These are phyloP conservation scores for Hucho hucho DNA, from an alignment of 2,113 vertebrate genomes.

Conservation along the genomic window DNA sequence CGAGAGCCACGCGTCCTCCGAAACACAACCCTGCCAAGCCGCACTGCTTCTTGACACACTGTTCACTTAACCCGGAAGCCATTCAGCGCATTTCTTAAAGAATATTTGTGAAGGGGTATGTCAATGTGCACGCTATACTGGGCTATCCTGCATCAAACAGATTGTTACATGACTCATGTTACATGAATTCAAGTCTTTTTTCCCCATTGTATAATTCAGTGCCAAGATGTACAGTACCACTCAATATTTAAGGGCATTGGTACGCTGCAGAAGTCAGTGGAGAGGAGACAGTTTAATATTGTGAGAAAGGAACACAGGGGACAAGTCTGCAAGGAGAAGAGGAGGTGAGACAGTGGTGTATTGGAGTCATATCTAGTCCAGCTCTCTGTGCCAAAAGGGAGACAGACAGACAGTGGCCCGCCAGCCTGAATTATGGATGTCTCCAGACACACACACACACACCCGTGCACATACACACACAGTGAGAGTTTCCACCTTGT, in stretches of 20 bases:
- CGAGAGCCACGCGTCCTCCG: too few species aligned
- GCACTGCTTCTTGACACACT: too few species aligned
- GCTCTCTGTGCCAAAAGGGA: constrained; percentile 7
- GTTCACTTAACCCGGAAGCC: too few species aligned
- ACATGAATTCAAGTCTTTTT: background rate
- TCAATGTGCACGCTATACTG: too few species aligned
- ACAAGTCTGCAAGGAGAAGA: constrained; percentile 29
- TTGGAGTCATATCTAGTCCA: constrained; percentile 33
- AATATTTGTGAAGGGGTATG: too few species aligned
- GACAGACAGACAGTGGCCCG: constrained; percentile 29
- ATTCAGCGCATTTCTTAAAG: too few species aligned
- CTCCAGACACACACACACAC: constrained; percentile 3
- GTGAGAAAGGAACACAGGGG: constrained; percentile 11
- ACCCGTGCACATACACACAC: background rate
- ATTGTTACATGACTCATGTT: too few species aligned
- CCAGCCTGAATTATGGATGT: constrained; percentile 52
- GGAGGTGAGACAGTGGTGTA: background rate
- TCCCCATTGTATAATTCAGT: constrained; percentile 12
- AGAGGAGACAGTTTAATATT: constrained; percentile 5
- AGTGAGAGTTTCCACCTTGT: constrained; percentile 3
- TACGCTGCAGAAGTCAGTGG: constrained; percentile 6
- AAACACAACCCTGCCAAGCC: too few species aligned
- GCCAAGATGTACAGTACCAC: background rate
- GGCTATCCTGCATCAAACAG: too few species aligned
- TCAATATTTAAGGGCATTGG: background rate